Conservation (phyloP, 2,888 invertebrate genomes). For the Lomographa bimaculata region DNA sequence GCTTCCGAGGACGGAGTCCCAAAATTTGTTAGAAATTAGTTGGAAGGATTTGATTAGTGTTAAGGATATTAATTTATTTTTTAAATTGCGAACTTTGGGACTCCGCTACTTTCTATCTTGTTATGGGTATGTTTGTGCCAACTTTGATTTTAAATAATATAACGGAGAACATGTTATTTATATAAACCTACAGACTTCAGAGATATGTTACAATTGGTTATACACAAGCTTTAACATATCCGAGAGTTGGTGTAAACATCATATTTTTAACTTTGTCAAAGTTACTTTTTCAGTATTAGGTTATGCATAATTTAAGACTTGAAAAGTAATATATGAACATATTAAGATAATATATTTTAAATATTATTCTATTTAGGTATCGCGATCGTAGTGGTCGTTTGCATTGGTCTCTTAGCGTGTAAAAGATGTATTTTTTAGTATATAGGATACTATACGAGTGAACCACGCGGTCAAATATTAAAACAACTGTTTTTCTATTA, state of each 20-base stretch:
- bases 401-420: slow-evolving; percentile 58
- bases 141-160: slow-evolving; percentile 39
- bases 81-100: slow-evolving; percentile 52
- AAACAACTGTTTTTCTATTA: too few relatives aligned
- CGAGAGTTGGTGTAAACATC: slow-evolving; percentile 62
- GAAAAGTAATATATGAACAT: slow-evolving; percentile 65
- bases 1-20: slow-evolving; percentile 64
- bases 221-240: slow-evolving; percentile 69
- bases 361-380: slow-evolving; percentile 44
- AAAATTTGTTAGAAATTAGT: slow-evolving; percentile 59
- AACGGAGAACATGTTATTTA: too few relatives aligned
- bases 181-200: too few relatives aligned
- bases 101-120: slow-evolving; percentile 47
- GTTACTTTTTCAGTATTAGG: slow-evolving; percentile 79
- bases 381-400: slow-evolving; percentile 39
- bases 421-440: slow-evolving; percentile 61
- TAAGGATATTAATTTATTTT: slow-evolving; percentile 63
- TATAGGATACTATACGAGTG: too few relatives aligned
- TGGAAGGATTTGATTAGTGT: slow-evolving; percentile 72
- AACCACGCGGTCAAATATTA: slow-evolving; percentile 5
- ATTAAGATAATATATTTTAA: slow-evolving; percentile 42
- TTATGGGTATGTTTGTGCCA: slow-evolving; percentile 71
- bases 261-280: slow-evolving; percentile 46
- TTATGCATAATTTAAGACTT: slow-evolving; percentile 67
- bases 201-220: too few relatives aligned